Conservation (phyloP, 2,797 vertebrate genomes). For the Gymnodraco acuticeps region DNA sequence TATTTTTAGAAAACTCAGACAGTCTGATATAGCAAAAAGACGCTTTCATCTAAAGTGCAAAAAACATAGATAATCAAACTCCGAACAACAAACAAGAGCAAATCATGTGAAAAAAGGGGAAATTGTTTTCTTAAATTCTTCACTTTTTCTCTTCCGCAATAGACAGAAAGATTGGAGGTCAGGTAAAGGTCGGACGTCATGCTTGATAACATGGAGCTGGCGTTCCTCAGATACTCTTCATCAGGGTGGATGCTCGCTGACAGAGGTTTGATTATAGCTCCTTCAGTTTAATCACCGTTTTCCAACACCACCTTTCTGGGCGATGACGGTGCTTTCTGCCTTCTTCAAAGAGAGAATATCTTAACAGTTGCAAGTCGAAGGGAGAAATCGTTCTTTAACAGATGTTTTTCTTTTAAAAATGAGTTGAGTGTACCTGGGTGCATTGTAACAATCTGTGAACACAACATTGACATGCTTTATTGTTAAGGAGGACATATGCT, state of each 20-base stretch:
- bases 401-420: no score
- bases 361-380: neutral
- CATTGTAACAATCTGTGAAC: no score
- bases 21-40: neutral
- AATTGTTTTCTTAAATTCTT: constrained; percentile 35
- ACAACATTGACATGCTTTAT: no score
- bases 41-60: neutral
- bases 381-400: no score
- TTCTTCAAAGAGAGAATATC: neutral
- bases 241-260: neutral
- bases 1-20: neutral
- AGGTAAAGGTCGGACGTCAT: constrained; percentile 45
- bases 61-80: neutral
- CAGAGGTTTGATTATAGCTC: neutral
- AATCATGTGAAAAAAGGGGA: neutral
- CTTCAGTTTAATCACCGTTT: neutral
- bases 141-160: constrained; percentile 6
- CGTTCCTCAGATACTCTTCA: neutral
- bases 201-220: neutral
- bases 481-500: no score
- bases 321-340: neutral
- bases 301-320: neutral
- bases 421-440: no score
- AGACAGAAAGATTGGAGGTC: constrained; percentile 22
- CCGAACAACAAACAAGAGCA: no score